Conservation (phyloP, 2,113 vertebrate genomes). For the Myotis davidii region DNA sequence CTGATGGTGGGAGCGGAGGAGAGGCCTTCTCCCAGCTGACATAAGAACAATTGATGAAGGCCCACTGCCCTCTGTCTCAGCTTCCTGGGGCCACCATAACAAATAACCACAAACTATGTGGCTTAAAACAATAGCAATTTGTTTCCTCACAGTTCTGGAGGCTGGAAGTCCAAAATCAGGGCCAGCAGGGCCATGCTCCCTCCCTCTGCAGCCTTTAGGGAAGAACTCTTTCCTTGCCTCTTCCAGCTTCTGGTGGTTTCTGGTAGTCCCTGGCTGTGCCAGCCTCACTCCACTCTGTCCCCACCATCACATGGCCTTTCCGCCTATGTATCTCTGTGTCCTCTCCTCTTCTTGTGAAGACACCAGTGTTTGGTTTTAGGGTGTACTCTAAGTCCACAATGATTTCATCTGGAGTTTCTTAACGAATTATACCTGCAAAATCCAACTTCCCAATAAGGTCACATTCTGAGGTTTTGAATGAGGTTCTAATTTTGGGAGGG, state of each 20-base stretch:
- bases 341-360: not conserved
- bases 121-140: not conserved
- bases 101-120: not conserved
- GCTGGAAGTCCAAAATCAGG: not conserved
- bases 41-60: not conserved
- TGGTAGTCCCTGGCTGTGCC: no score
- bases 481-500: not conserved
- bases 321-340: accelerated
- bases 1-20: not conserved
- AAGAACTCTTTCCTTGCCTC: not conserved
- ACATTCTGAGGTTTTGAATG: not conserved
- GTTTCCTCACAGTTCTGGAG: not conserved
- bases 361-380: not conserved
- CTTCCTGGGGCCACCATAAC: not conserved
- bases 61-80: not conserved
- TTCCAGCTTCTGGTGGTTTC: not conserved
- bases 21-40: not conserved
- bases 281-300: not conserved
- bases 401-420: not conserved
- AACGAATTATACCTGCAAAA: not conserved
- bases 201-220: not conserved
- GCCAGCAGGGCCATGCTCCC: not conserved
- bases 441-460: not conserved
- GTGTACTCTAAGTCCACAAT: not conserved
- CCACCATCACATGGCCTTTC: not conserved